Percentiles rank a stretch among this genome's conserved stretches.
phyloP scores from a whole-genome alignment of 2,888 invertebrate genomes.

The Drosophila borealis region DNA sequence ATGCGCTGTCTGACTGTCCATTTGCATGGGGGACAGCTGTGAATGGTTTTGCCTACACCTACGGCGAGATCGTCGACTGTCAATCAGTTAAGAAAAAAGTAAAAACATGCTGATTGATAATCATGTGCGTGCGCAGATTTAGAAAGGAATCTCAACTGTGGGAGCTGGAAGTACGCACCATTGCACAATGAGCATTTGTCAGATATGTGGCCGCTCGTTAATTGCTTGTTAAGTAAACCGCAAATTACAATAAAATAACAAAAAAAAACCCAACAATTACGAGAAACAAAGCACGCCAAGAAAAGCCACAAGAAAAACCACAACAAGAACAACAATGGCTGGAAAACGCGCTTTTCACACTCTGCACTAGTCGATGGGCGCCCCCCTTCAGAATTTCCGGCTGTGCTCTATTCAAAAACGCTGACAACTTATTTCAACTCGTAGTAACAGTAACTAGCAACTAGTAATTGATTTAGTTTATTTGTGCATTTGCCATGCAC shows the following conservation, averaged over 20 bases:
- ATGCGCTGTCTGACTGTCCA: slow-evolving; percentile 3
- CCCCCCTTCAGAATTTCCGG: too few species aligned
- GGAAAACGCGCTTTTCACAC: slow-evolving; percentile 24
- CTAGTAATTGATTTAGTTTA: slow-evolving; percentile 58
- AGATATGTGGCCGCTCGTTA: slow-evolving; percentile 15
- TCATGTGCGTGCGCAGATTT: slow-evolving; percentile 67
- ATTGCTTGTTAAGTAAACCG: slow-evolving; percentile 51
- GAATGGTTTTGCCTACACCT: slow-evolving; percentile 72
- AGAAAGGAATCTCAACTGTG: slow-evolving; percentile 67
- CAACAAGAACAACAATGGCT: slow-evolving; percentile 34
- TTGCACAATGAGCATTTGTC: slow-evolving; percentile 42
- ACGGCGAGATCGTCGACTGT: slow-evolving; percentile 61
- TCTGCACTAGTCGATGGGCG: background rate
- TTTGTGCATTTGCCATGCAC: slow-evolving; percentile 12
- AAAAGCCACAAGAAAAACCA: slow-evolving; percentile 11
- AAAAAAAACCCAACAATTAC: slow-evolving; percentile 25
- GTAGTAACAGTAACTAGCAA: too few species aligned
- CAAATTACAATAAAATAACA: slow-evolving; percentile 40
- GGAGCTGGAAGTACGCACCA: slow-evolving; percentile 19
- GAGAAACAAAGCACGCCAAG: slow-evolving; percentile 9
- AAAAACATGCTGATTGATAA: slow-evolving; percentile 68
- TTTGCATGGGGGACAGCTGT: slow-evolving; percentile 40
- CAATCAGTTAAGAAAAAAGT: slow-evolving; percentile 49
- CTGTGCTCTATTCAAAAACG: background rate
- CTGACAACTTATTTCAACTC: slow-evolving; percentile 50